A percentile compares a stretch with the other conserved stretches of the same genome.
phyloP scores from a whole-genome alignment of 2,888 invertebrate species.

The Sipha maydis region DNA sequence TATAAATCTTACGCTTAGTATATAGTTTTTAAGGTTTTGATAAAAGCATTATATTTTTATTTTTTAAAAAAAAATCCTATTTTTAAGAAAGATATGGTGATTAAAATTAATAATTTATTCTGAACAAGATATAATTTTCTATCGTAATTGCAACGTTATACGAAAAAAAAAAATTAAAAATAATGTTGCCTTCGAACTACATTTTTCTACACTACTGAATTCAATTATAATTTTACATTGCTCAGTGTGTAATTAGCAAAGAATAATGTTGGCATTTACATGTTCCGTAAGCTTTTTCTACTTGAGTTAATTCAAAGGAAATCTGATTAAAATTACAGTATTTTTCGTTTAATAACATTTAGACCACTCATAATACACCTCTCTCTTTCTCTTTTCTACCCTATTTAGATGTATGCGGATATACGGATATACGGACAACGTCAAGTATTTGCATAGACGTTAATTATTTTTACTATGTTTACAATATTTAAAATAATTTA shows the following conservation, averaged over 20 bases:
- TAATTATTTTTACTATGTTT: too few relatives aligned
- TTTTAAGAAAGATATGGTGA: not conserved
- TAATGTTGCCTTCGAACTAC: not conserved
- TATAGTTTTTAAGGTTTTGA: not conserved
- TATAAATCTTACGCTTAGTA: not conserved
- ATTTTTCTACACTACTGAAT: constrained; percentile 8
- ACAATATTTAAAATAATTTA: too few relatives aligned
- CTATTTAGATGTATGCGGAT: too few relatives aligned
- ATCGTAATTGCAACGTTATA: not conserved
- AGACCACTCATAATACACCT: not conserved
- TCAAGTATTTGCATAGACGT: too few relatives aligned
- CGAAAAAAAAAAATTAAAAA: not conserved
- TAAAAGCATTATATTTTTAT: not conserved
- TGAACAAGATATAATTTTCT: not conserved
- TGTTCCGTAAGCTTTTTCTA: constrained; percentile 1
- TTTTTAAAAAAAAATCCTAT: not conserved
- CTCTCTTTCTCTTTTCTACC: not conserved
- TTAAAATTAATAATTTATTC: constrained; percentile 9
- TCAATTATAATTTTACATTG: constrained; percentile 4
- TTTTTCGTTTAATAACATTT: not conserved
- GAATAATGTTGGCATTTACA: constrained; percentile 21
- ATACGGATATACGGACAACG: too few relatives aligned
- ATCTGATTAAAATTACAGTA: not conserved
- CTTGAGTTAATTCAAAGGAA: constrained; percentile 5
- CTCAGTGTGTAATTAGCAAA: constrained; percentile 30